Evolutionary conservation across 2,113 vertebrate species (phyloP).

Genomic region (Lepus americanus): DNA sequence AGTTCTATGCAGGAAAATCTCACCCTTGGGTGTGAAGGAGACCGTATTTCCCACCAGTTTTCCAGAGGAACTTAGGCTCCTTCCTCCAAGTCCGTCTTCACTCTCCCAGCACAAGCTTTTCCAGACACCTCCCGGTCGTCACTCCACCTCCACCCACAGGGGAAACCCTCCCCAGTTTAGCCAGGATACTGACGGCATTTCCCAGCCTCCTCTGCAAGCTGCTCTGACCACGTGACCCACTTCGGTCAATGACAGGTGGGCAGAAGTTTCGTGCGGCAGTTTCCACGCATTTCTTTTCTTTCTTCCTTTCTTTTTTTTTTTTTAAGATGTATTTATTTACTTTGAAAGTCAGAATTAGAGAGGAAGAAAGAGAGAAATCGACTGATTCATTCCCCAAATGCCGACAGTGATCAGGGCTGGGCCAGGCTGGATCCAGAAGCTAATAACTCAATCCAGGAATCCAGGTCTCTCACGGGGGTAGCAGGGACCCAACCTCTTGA

Average conservation of each 20-base stretch:
- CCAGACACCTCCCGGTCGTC: not conserved
- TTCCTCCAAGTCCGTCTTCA: not conserved
- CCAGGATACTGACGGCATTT: not conserved
- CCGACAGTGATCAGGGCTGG: too few relatives aligned
- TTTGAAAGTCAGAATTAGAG: too few relatives aligned
- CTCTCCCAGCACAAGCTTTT: not conserved
- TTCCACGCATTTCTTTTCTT: not conserved
- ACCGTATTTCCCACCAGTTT: not conserved
- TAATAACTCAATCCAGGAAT: too few relatives aligned
- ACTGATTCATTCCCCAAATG: too few relatives aligned
- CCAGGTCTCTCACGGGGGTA: too few relatives aligned
- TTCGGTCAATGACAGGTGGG: not conserved
- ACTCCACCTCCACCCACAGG: not conserved
- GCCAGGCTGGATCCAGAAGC: too few relatives aligned
- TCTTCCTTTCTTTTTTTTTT: not conserved
- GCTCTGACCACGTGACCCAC: not conserved
- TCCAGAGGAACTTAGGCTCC: not conserved
- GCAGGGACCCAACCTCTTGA: too few relatives aligned
- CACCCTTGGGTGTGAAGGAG: not conserved
- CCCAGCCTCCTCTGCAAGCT: not conserved
- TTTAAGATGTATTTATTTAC: too few relatives aligned
- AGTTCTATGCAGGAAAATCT: not conserved
- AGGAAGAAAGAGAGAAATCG: too few relatives aligned
- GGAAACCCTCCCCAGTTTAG: not conserved
- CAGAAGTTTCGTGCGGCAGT: not conserved